Conservation (phyloP, 2,113 vertebrate genomes). For the Osmerus mordax region DNA sequence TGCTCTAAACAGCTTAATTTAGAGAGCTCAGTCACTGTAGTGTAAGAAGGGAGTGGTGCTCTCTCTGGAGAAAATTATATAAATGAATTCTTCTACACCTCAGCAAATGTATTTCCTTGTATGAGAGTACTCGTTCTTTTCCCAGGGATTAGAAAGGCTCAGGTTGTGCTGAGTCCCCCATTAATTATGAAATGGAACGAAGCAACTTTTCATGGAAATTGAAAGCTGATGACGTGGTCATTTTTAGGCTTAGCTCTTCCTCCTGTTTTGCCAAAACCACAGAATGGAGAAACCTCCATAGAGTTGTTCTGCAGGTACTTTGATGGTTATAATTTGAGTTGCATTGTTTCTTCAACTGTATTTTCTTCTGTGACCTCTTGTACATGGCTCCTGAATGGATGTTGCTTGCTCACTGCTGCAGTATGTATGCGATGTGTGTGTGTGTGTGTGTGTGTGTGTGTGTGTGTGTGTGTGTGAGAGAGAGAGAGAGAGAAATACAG, state of each 20-base stretch:
- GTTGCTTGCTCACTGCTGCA: background rate
- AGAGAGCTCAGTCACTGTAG: background rate
- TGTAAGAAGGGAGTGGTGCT: too few relatives aligned
- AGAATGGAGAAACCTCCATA: background rate
- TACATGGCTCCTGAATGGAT: background rate
- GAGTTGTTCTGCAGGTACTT: too few relatives aligned
- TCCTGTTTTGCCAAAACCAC: constrained; percentile 1
- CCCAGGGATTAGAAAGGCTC: constrained; percentile 3
- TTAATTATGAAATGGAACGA: constrained; percentile 53
- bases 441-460: constrained; percentile 1
- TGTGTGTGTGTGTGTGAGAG: background rate
- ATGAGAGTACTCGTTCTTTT: background rate
- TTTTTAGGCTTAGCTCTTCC: constrained; percentile 31
- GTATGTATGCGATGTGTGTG: background rate
- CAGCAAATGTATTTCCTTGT: background rate
- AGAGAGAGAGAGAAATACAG: background rate
- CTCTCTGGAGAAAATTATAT: background rate
- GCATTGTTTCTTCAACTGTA: background rate
- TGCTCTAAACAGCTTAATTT: background rate
- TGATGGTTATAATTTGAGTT: too few relatives aligned
- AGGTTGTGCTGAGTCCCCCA: constrained; percentile 36
- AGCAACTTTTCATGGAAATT: constrained; percentile 10
- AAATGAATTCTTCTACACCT: background rate
- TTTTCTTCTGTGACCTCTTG: background rate
- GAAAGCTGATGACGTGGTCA: constrained; percentile 44